Percentiles rank a stretch among this genome's conserved stretches.
phyloP scores from a whole-genome alignment of 2,888 invertebrate species.

The Pinctada fucata region DNA sequence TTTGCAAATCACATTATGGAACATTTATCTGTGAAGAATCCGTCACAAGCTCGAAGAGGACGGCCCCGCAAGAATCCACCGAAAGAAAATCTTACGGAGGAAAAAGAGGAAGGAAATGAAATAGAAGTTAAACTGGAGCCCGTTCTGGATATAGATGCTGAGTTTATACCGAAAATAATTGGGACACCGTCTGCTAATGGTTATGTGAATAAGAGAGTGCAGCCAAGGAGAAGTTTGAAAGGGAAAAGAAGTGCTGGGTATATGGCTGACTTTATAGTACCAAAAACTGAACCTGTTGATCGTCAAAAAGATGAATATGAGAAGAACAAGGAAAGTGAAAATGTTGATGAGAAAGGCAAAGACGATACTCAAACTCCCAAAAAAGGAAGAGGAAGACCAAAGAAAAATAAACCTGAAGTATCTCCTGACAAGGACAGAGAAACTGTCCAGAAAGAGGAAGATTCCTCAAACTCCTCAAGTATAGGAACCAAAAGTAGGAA shows the following conservation, averaged over 20 bases:
- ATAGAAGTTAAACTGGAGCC: constrained; percentile 13
- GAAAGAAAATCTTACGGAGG: constrained; percentile 3
- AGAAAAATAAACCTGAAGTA: constrained; percentile 22
- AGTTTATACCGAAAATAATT: constrained; percentile 46
- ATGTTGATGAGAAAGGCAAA: constrained; percentile 18
- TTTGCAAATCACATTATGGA: constrained; percentile 62
- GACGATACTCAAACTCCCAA: constrained; percentile 14
- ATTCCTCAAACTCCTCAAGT: background rate
- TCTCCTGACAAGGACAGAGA: background rate
- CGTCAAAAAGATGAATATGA: constrained; percentile 3
- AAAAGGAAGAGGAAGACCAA: constrained; percentile 51
- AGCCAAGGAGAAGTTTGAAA: constrained; percentile 56
- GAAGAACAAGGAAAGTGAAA: background rate
- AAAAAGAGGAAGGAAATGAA: constrained; percentile 19
- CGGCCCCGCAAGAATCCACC: constrained; percentile 13
- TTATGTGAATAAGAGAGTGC: constrained; percentile 34
- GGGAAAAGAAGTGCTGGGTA: constrained; percentile 54
- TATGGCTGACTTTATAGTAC: constrained; percentile 39
- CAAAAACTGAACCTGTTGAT: constrained; percentile 11
- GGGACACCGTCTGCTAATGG: background rate
- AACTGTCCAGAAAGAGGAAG: constrained; percentile 6
- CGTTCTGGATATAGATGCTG: constrained; percentile 35
- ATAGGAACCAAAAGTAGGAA: background rate
- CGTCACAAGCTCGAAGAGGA: constrained; percentile 3
- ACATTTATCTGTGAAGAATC: constrained; percentile 46